Conservation (phyloP, 2,797 vertebrate genomes). For the Sorex maritimensis region DNA sequence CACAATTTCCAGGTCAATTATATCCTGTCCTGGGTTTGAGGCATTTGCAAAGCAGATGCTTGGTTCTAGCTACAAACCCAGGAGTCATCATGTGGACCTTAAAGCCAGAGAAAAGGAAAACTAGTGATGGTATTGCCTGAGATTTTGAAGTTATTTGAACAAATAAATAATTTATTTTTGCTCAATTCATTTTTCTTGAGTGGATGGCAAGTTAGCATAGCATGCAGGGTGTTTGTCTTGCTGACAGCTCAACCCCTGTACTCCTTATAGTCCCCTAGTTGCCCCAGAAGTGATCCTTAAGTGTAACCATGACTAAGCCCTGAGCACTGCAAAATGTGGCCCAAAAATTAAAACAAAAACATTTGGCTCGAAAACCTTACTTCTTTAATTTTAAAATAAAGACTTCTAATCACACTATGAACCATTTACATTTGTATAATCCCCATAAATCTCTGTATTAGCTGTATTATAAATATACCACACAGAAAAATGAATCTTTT, state of each 20-base stretch:
- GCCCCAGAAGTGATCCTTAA: too few species aligned
- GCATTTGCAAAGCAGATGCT: background rate
- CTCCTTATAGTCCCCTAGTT: background rate
- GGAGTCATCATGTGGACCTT: background rate
- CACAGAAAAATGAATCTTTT: background rate
- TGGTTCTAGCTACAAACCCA: background rate
- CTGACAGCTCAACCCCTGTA: too few species aligned
- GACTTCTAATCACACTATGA: background rate
- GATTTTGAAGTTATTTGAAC: background rate
- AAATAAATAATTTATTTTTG: background rate
- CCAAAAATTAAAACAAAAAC: too few species aligned
- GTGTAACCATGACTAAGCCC: too few species aligned
- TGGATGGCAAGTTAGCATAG: too few species aligned
- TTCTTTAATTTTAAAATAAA: background rate
- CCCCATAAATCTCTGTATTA: background rate
- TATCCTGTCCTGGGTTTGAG: background rate
- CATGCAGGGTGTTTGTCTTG: too few species aligned
- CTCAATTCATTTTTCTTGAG: background rate
- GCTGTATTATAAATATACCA: background rate
- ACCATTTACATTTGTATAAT: background rate
- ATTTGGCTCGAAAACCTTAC: background rate
- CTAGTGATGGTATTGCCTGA: background rate
- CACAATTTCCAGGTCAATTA: background rate
- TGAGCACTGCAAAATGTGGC: too few species aligned
- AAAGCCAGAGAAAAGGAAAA: background rate